Conservation (phyloP, 2,113 vertebrate genomes). For the Lampris incognitus region DNA sequence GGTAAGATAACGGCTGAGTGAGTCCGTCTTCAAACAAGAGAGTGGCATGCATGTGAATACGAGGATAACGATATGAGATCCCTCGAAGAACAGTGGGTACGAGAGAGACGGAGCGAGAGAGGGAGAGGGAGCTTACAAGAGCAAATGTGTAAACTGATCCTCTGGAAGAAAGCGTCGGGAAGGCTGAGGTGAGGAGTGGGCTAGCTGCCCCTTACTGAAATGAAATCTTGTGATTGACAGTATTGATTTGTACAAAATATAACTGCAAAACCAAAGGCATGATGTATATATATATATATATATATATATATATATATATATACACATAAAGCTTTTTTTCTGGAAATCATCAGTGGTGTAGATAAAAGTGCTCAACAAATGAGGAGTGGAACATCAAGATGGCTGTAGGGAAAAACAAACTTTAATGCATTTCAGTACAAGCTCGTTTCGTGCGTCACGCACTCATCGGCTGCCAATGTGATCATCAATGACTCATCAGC, state of each 20-base stretch:
- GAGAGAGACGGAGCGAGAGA: conserved; percentile 10
- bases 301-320: too few species aligned
- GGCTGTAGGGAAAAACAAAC: too few species aligned
- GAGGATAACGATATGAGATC: conserved; percentile 3
- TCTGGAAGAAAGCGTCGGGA: not conserved
- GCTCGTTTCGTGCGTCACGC: too few species aligned
- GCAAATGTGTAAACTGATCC: conserved; percentile 60
- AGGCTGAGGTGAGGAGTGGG: too few species aligned
- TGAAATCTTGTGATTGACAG: conserved; percentile 51
- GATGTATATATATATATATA: too few species aligned
- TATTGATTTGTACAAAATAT: conserved; percentile 67
- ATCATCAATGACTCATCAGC: too few species aligned
- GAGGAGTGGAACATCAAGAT: too few species aligned
- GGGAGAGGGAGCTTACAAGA: conserved; percentile 48
- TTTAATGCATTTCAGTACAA: too few species aligned
- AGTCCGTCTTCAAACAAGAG: conserved; percentile 29
- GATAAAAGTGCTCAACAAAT: too few species aligned
- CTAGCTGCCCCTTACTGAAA: conserved; percentile 57
- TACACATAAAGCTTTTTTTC: too few species aligned
- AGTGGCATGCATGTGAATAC: not conserved
- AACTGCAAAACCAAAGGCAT: conserved; percentile 63
- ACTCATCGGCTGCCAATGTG: too few species aligned
- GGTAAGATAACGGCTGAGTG: conserved; percentile 31
- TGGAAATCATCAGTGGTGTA: too few species aligned
- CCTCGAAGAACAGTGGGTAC: not conserved